Evolutionary conservation across 2,888 invertebrate genomes (phyloP), one percentile per base, ranked within the genome.

Genomic region (Synanthedon vespiformis): DNA sequence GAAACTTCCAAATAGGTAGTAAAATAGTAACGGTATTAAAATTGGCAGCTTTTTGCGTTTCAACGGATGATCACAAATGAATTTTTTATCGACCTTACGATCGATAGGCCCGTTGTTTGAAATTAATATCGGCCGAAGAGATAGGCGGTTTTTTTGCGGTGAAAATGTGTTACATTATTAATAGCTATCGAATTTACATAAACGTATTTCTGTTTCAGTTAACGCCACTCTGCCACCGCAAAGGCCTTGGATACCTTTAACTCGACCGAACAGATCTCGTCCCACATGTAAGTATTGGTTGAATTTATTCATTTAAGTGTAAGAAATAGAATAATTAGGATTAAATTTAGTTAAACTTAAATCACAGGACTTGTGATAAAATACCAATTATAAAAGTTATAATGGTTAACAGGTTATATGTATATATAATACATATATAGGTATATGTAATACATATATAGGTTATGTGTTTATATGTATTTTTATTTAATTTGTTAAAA

Each of bases 221-320:
- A 94, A 94, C 71, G 93, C 94, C 69, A 92, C 94, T 63, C 91
- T 92, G 78, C 97, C 97, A 65, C 97, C 97, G 62, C 95, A 95
- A 80, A 90, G 98, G 84, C 97, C 97, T 74, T 98, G 98, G 98
- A 94, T 97, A 77, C 95, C 95, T 58, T 89, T 97, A 70, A 94
- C 95, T 57, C 91, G 95, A 82, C 96, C 97, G 58, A 94, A 95
- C 79, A 92, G 94, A 83, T 92, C 92, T 74, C 92, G 95, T 85
- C 95, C 97, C 65, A 93, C 95, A 76, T 96, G 96, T 96, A 90
- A 94, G 94, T 93, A 72, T 53, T 51, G 6, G 34, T 34, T 34
- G 10, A 34, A 34, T 34, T 34, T 34, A 34, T 34, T 34, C 10
- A 10, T 10, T 10, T 34, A 34, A 34, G 5, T 34, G 34, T 34